Base-by-base conservation (phyloP, 2,888 invertebrate genomes). In the Hyposoter dolosus region DNA sequence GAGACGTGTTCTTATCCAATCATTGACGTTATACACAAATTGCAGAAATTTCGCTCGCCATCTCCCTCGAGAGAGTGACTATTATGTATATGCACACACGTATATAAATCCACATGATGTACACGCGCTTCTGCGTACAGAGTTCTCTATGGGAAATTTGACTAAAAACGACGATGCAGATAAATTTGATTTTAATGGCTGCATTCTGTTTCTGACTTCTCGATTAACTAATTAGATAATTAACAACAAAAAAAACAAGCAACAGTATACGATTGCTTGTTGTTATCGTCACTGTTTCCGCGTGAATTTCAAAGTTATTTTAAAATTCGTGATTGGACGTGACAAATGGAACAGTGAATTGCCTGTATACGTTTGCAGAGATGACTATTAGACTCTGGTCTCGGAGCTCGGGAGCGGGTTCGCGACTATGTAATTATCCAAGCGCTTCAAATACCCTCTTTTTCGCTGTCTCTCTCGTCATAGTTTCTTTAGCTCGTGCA, bases 351-450 rank as follows among this genome's bases (percentile, higher is more conserved):
- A 65, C 65, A 65, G n/a, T 10, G 47, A 76, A 76, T 47, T 2
- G n/a, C 65, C 47, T 35, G 35, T 65, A 76, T 65, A 76, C 66
- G 7, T 35, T 40, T 74, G n/a, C 74, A n/a, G 50, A n/a, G 35
- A 60, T 35, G 35, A 23, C 40, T 35, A 53, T 77, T 69, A 77
- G 35, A 71, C 47, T 35, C 35, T 32, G 63, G 50, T 63, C 83
- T 74, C 43, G 56, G 74, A 72, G 69, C 23, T 65, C 65, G 56
- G 69, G 50, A 63, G 63, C 40, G 76, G 50, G 82, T 65, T 71
- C 50, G 50, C 77, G 83, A 74, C 72, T 74, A 47, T 83, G 78
- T 83, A 83, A 83, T 83, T 83, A 83, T 79, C 77, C 65, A 53
- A 32, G 66, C 40, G 65, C 74, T 65, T 63, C 19, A 17, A 43